These are phyloP conservation scores for Cephus pulcher DNA, from an alignment of 2,888 invertebrate species.

Conservation along the genomic window DNA sequence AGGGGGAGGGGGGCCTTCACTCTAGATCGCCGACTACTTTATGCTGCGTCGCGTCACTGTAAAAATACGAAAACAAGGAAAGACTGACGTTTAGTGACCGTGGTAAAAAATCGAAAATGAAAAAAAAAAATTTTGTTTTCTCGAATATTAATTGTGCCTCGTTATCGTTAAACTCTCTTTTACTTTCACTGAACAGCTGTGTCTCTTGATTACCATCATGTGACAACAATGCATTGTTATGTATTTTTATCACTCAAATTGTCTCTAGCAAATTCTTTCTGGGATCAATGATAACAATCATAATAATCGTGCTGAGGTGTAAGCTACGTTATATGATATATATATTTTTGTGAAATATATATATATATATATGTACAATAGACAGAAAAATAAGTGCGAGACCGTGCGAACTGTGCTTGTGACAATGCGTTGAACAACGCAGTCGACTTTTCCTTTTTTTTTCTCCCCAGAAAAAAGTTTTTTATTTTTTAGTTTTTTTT, in stretches of 20 bases:
- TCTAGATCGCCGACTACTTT: constrained; percentile 16
- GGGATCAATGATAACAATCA: background rate
- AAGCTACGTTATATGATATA: background rate
- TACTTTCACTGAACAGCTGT: background rate
- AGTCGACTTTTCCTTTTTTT: background rate
- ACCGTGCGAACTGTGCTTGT: constrained; percentile 60
- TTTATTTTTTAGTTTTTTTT: background rate
- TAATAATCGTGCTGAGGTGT: background rate
- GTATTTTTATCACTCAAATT: background rate
- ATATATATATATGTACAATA: background rate
- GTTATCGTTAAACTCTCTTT: background rate
- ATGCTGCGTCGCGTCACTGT: constrained; percentile 60
- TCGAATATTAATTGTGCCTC: background rate
- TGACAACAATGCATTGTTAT: background rate
- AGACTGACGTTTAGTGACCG: constrained; percentile 13
- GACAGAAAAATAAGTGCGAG: constrained; percentile 33
- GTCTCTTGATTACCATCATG: background rate
- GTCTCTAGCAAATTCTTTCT: background rate
- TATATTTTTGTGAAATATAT: background rate
- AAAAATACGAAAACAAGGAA: constrained; percentile 43
- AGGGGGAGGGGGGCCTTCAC: background rate
- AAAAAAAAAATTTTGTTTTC: background rate
- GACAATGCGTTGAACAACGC: constrained; percentile 35
- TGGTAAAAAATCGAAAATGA: background rate
- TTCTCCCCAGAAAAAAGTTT: background rate